Conservation (phyloP, 2,888 invertebrate genomes). For the Catocala fraxini region DNA sequence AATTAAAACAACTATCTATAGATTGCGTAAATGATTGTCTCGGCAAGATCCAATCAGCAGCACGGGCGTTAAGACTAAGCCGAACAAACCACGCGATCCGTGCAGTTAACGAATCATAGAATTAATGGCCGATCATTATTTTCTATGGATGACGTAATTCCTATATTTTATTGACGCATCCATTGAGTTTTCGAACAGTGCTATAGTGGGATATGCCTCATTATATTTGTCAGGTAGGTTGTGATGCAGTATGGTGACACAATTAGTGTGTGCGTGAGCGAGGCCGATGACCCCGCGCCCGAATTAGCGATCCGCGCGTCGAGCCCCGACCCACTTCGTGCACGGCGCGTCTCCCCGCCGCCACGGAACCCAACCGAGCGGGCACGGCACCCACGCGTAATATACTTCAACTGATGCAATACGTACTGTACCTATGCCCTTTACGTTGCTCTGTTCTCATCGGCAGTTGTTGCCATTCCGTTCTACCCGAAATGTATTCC, state of each 20-base stretch:
- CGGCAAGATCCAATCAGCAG: no score
- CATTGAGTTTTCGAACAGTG: background rate
- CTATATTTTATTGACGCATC: no score
- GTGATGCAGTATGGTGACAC: constrained; percentile 60
- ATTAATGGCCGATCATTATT: no score
- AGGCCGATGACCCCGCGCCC: constrained; percentile 75
- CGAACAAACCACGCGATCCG: no score
- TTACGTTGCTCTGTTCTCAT: background rate
- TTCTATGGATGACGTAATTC: no score
- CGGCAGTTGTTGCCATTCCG: background rate
- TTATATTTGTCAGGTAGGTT: constrained; percentile 14
- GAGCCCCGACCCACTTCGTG: constrained; percentile 63
- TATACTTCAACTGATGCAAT: constrained; percentile 18
- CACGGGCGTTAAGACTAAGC: no score
- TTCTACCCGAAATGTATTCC: background rate
- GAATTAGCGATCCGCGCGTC: constrained; percentile 70
- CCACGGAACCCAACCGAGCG: constrained; percentile 26
- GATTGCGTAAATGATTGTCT: no score
- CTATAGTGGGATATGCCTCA: background rate
- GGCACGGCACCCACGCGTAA: constrained; percentile 29
- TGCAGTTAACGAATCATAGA: no score
- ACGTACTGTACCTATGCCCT: constrained; percentile 12
- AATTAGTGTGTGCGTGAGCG: constrained; percentile 56
- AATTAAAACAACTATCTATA: no score
- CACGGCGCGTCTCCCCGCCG: constrained; percentile 29